Percentiles rank a stretch among this genome's conserved stretches.
Conservation (phyloP, 2,797 vertebrate species). For the Acestrorhynchus altus region DNA sequence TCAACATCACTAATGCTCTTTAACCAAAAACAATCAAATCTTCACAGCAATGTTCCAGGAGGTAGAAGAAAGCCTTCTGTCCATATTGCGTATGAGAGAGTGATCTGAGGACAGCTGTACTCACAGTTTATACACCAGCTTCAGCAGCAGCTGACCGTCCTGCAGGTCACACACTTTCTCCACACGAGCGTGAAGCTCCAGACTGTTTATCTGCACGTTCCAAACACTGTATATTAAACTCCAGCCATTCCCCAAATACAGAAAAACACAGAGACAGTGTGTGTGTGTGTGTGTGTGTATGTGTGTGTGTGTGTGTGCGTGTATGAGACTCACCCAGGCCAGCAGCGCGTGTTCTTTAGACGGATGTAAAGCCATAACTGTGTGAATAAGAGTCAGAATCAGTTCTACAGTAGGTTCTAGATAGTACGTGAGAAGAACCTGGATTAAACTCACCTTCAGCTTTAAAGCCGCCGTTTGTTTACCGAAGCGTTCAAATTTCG, state of each 20-base stretch:
- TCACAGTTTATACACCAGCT: conserved; percentile 85
- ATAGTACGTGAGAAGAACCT: no score
- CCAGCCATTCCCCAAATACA: accelerated
- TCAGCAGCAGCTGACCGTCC: conserved; percentile 82
- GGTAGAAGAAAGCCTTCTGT: no score
- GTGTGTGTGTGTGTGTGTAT: neutral
- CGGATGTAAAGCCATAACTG: conserved; percentile 74
- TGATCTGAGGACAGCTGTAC: conserved; percentile 59
- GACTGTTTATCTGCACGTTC: conserved; percentile 80
- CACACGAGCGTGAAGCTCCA: conserved; percentile 72
- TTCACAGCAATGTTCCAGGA: neutral
- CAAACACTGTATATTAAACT: neutral
- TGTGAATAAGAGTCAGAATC: neutral
- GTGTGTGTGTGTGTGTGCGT: neutral
- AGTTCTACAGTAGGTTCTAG: neutral
- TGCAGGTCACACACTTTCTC: conserved; percentile 74
- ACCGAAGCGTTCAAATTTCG: neutral
- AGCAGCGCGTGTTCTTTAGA: conserved; percentile 74
- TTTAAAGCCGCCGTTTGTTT: neutral
- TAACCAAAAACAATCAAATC: no score
- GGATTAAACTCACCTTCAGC: no score
- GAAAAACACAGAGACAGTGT: no score
- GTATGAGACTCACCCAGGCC: conserved; percentile 76
- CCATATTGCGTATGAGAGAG: neutral
- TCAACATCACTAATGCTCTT: no score